Evolutionary conservation across 2,888 invertebrate genomes (phyloP).

Genomic region (Drosophila kanekoi): DNA sequence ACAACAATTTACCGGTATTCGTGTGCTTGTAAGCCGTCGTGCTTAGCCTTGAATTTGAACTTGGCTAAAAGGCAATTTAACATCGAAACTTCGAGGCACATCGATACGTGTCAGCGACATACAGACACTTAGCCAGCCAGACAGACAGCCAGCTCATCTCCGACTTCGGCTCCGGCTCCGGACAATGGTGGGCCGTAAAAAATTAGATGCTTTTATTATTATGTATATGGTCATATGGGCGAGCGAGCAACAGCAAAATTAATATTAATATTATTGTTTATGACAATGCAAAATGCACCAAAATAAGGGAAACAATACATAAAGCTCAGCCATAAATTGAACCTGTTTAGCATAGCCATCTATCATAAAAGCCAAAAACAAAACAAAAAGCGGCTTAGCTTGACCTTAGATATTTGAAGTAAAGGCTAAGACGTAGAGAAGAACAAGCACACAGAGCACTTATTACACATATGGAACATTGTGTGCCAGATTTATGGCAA

Average conservation of each 20-base stretch:
- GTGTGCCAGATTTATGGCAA: constrained; percentile 13
- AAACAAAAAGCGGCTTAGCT: neutral
- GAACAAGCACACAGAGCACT: neutral
- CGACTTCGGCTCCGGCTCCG: neutral
- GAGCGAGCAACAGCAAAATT: constrained; percentile 3
- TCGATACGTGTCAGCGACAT: constrained; percentile 26
- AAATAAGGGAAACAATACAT: constrained; percentile 24
- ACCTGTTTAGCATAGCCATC: constrained; percentile 38
- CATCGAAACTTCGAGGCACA: constrained; percentile 43
- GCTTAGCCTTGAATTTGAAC: constrained; percentile 80
- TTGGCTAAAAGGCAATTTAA: constrained; percentile 67
- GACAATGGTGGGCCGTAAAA: constrained; percentile 56
- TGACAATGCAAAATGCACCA: constrained; percentile 42
- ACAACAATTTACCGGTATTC: constrained; percentile 51
- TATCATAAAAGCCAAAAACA: constrained; percentile 35
- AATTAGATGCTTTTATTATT: constrained; percentile 34
- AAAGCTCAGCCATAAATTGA: constrained; percentile 47
- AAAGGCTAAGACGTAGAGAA: constrained; percentile 6
- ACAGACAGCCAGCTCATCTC: constrained; percentile 37
- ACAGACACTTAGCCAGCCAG: constrained; percentile 32
- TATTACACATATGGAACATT: constrained; percentile 25
- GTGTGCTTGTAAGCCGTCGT: constrained; percentile 46
- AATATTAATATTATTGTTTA: constrained; percentile 26
- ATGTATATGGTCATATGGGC: constrained; percentile 20
- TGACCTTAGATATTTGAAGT: constrained; percentile 29